phyloP scores from a whole-genome alignment of 2,797 vertebrate genomes.

The Rhinella marina region DNA sequence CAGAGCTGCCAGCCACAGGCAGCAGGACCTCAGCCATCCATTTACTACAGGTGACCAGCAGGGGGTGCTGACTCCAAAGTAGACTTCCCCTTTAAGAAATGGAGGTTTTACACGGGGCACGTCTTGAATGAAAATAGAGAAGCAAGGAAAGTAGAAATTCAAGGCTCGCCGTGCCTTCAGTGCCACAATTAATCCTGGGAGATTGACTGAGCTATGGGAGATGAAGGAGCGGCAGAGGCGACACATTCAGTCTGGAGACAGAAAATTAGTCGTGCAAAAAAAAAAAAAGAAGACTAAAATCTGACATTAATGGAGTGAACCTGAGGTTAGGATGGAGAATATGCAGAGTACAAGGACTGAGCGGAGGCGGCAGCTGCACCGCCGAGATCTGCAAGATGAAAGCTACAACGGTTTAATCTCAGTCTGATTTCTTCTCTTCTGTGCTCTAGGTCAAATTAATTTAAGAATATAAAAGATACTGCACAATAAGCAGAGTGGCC shows the following conservation, averaged over 20 bases:
- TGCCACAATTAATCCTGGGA: not conserved
- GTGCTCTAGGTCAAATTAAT: not conserved
- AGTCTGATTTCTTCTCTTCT: not conserved
- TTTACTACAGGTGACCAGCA: too few relatives aligned
- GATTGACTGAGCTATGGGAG: not conserved
- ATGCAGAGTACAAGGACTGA: not conserved
- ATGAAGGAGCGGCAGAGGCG: not conserved
- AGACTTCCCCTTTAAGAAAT: not conserved
- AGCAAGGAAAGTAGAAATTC: not conserved
- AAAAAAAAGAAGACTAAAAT: not conserved
- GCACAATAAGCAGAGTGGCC: not conserved
- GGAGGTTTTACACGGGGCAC: not conserved
- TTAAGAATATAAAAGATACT: not conserved
- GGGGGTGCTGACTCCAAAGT: too few relatives aligned
- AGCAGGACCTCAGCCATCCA: too few relatives aligned
- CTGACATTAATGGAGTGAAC: slow-evolving; percentile 1
- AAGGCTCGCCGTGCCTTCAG: not conserved
- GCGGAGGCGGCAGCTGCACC: not conserved
- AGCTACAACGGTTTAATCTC: not conserved
- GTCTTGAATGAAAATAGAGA: not conserved
- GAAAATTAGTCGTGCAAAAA: not conserved
- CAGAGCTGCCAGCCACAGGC: too few relatives aligned
- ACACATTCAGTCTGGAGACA: not conserved
- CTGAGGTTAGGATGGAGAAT: not conserved
- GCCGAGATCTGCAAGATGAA: not conserved